Evolutionary conservation across 2,888 invertebrate species (phyloP), one percentile per base, ranked within the genome.

Genomic region (Diarsia brunnea): DNA sequence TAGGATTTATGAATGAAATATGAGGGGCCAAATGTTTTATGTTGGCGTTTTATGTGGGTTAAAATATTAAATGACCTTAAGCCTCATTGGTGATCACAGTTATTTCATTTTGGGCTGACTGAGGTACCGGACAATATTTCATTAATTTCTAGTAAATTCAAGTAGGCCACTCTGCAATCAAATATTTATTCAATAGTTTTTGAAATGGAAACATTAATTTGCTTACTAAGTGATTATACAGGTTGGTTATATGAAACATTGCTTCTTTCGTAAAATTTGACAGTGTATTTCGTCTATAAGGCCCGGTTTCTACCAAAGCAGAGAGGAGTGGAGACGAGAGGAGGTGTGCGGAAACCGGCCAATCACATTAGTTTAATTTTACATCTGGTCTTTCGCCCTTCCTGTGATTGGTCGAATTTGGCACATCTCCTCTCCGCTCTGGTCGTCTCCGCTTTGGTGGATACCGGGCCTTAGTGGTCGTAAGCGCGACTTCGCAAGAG

Each of bases 1-100:
- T 64, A 75, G 76, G 53, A 43, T 55, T 81, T 47, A 73, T 81
- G 47, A 76, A 81, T 53, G 53, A 76, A 81, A 55, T 63, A 75
- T 77, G 75, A 77, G 61, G 11, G 81, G 63, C 14, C 75, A 63
- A 81, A 74, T 64, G 43, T 75, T 81, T 47, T 43, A 49, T 43
- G 61, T 47, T 73, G 4, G 21, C 60, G 16, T 81, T 73, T 74
- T 53, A 74, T 74, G 43, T 24, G 3, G 51, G 60, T 45, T 45
- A 19, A 49, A 55, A 77, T 81, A 81, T 81, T 47, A 55, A 75
- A 31, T 3, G 1, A 21, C 1, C 53, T 47, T 53, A 43, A 10
- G 8, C 38, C 27, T 47, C 14, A 38, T 27, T 74, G 47, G 24
- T 47, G 38, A 47, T 74, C 8, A 53, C n/a, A 73, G 10, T 76